Percentiles rank a stretch among this genome's conserved stretches.
Evolutionary conservation across 1,140 invertebrate species (phyloP).

Genomic region (Hirudo medicinalis): DNA sequence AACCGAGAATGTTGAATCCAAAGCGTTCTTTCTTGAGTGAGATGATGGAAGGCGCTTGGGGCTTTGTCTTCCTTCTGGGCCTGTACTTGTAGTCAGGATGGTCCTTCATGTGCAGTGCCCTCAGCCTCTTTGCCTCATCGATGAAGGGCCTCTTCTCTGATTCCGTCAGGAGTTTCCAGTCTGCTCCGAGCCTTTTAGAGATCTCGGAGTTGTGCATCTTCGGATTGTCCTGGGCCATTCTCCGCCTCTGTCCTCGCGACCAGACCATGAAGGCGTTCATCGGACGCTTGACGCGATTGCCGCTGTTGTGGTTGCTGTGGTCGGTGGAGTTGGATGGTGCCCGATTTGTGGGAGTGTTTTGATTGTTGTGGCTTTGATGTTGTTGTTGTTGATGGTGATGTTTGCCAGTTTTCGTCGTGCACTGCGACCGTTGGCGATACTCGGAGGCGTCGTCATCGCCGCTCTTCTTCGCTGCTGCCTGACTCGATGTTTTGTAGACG

Average conservation of each 20-base stretch:
- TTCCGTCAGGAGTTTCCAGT: conserved; percentile 94
- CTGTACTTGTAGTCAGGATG: conserved; percentile 97
- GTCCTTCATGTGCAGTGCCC: conserved; percentile 98
- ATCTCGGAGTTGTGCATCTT: conserved; percentile 99
- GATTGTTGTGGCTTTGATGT: conserved; percentile 3
- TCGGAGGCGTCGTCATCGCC: too few species aligned
- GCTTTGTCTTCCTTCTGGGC: conserved; percentile 47
- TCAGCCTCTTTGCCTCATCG: conserved; percentile 91
- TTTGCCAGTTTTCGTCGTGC: neutral
- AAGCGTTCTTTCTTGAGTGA: conserved; percentile 33
- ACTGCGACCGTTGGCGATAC: too few species aligned
- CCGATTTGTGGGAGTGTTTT: neutral
- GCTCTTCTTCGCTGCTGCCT: too few species aligned
- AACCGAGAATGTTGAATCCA: neutral
- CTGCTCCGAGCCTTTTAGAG: conserved; percentile 85
- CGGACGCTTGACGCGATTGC: conserved; percentile 74
- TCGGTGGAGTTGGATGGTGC: neutral
- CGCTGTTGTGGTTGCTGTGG: neutral
- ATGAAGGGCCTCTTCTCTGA: conserved; percentile 95
- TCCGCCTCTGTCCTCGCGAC: conserved; percentile 87
- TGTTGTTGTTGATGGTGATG: neutral
- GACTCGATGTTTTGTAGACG: too few species aligned
- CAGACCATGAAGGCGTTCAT: conserved; percentile 99
- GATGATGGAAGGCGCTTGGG: conserved; percentile 21
- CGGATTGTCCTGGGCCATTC: conserved; percentile 99